These are phyloP conservation scores for Thysanoteuthis rhombus DNA, from an alignment of 2,888 invertebrate genomes.

Conservation along the genomic window DNA sequence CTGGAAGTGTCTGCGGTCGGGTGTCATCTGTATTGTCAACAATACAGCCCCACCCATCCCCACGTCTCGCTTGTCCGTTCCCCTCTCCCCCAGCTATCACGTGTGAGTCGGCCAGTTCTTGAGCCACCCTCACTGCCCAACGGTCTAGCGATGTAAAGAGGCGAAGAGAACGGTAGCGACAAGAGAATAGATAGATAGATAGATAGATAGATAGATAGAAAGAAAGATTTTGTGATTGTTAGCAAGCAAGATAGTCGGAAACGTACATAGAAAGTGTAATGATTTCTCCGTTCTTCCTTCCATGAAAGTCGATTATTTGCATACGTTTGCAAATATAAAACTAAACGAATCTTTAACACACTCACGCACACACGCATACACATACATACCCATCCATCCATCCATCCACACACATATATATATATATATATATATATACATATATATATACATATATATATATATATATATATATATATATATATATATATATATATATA, in stretches of 20 bases:
- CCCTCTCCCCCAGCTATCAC: background rate
- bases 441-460: no score
- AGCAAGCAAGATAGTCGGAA: no score
- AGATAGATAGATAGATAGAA: background rate
- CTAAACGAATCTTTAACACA: no score
- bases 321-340: background rate
- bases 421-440: no score
- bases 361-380: no score
- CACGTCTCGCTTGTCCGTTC: background rate
- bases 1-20: background rate
- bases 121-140: background rate
- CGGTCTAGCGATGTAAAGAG: background rate
- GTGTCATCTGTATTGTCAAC: slow-evolving; percentile 1
- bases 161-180: no score
- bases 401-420: no score
- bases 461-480: no score
- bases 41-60: background rate
- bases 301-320: background rate
- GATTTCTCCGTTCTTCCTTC: background rate
- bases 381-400: no score
- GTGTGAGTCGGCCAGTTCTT: background rate
- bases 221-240: background rate
- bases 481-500: no score
- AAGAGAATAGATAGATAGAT: background rate
- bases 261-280: background rate